phyloP scores from a whole-genome alignment of 2,797 vertebrate genomes.

The Poecilia wingei region DNA sequence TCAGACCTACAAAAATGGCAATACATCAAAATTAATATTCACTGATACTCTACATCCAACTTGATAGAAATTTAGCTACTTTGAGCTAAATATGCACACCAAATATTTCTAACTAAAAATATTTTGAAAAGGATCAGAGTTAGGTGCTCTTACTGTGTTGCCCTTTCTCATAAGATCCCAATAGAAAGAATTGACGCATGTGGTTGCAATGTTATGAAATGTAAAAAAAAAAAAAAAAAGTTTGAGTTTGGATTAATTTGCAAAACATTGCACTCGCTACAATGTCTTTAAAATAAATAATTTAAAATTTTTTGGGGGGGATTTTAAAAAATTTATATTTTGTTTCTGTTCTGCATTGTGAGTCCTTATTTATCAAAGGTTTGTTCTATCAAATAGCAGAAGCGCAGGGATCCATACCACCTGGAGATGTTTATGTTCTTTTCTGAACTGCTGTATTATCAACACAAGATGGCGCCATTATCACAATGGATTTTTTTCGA shows the following conservation, averaged over 20 bases:
- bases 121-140: neutral
- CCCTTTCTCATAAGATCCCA: neutral
- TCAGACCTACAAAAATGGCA: neutral
- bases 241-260: neutral
- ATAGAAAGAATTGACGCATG: neutral
- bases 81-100: neutral
- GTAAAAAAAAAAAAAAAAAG: no score
- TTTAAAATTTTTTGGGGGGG: neutral
- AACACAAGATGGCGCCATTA: constrained; percentile 68
- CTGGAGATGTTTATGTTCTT: neutral
- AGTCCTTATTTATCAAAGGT: neutral
- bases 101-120: neutral
- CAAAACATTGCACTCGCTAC: no score
- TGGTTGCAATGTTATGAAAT: neutral
- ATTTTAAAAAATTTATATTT: neutral
- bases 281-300: no score
- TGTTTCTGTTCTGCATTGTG: neutral
- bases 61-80: neutral
- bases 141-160: neutral
- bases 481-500: constrained; percentile 29
- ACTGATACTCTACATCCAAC: neutral
- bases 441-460: constrained; percentile 9
- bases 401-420: neutral
- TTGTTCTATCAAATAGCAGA: neutral
- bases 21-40: neutral